phyloP scores from a whole-genome alignment of 2,113 vertebrate genomes.

The Shinisaurus crocodilurus region DNA sequence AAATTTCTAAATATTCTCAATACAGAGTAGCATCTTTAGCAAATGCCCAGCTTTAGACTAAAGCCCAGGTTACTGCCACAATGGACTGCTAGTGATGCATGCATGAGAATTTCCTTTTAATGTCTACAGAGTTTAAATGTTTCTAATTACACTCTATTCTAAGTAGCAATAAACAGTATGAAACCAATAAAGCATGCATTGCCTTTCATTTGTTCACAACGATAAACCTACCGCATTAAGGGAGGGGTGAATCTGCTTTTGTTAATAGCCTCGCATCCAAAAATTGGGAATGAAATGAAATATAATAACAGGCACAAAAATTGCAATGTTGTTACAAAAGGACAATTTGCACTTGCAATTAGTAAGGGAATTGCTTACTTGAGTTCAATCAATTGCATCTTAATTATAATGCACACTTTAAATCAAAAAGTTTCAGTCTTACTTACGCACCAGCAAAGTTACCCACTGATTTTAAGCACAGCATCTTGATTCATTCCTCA shows the following conservation, averaged over 20 bases:
- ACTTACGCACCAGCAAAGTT: constrained; percentile 17
- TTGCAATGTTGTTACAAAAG: constrained; percentile 11
- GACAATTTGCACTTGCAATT: constrained; percentile 11
- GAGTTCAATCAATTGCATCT: background rate
- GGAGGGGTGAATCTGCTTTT: background rate
- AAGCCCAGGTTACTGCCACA: background rate
- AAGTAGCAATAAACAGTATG: background rate
- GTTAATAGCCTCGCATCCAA: background rate
- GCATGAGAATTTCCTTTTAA: background rate
- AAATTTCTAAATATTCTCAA: background rate
- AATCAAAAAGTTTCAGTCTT: constrained; percentile 11
- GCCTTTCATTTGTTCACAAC: constrained; percentile 12
- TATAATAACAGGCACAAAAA: constrained; percentile 9
- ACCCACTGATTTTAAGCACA: background rate
- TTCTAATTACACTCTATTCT: constrained; percentile 15
- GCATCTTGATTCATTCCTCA: background rate
- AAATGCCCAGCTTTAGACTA: background rate
- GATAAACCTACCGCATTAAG: constrained; percentile 15
- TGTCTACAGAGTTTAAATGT: no score
- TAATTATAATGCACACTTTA: constrained; percentile 10
- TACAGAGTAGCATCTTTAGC: background rate
- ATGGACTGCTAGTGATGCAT: background rate
- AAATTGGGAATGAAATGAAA: constrained; percentile 10
- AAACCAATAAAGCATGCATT: constrained; percentile 2
- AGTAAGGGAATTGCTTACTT: constrained; percentile 5